Evolutionary conservation across 2,797 vertebrate genomes (phyloP).

Genomic region (Mus spretus): DNA sequence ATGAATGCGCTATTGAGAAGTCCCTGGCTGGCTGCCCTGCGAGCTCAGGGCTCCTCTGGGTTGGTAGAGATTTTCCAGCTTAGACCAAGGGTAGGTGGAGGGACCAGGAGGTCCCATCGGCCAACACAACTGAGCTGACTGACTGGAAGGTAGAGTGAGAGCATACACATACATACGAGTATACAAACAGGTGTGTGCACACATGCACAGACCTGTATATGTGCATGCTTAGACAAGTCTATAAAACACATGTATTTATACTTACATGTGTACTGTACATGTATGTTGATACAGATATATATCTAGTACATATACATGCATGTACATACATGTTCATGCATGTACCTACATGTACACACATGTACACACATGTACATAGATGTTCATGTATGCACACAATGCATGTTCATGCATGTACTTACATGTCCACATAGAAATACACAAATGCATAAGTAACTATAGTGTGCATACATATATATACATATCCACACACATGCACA

Average conservation of each 20-base stretch:
- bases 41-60: constrained; percentile 23
- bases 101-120: background rate
- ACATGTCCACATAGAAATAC: background rate
- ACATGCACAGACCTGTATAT: background rate
- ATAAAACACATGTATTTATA: too few species aligned
- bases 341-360: background rate
- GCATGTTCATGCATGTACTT: too few species aligned
- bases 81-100: background rate
- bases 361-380: too few species aligned
- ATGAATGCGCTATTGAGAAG: constrained; percentile 62
- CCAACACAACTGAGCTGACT: background rate
- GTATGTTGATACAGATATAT: background rate
- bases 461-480: background rate
- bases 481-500: background rate
- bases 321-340: background rate
- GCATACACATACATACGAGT: background rate
- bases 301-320: too few species aligned
- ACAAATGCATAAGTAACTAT: background rate
- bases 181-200: background rate
- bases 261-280: background rate
- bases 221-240: background rate
- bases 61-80: constrained; percentile 34
- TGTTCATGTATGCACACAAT: too few species aligned
- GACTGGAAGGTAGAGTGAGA: background rate
- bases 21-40: background rate